These are phyloP conservation scores for Microtus richardsoni DNA, from an alignment of 2,113 vertebrate species.

Conservation along the genomic window DNA sequence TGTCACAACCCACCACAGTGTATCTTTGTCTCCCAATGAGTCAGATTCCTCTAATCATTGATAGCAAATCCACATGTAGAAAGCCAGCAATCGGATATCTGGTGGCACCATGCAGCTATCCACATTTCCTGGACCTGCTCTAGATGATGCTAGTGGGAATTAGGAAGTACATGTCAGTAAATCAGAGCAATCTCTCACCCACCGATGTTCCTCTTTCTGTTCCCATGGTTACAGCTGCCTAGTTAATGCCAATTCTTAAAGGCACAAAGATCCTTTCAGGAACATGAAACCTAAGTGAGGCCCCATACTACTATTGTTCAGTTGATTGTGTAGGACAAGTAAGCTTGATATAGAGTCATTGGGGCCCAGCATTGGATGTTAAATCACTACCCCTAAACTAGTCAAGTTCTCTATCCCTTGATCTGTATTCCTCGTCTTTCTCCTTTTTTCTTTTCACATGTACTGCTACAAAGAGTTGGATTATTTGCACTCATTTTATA, in stretches of 20 bases:
- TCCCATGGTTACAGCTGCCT: not conserved
- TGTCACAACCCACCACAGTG: not conserved
- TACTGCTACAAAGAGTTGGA: not conserved
- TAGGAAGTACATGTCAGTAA: not conserved
- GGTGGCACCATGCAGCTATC: not conserved
- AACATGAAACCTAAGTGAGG: not conserved
- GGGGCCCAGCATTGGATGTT: not conserved
- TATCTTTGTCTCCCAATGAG: not conserved
- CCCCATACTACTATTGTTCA: not conserved
- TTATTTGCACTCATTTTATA: not conserved
- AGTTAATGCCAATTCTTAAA: not conserved
- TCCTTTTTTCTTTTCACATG: not conserved
- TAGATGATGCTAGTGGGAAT: slow-evolving; percentile 5
- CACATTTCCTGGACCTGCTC: not conserved
- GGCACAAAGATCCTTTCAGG: not conserved
- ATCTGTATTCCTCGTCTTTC: not conserved
- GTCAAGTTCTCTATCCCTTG: not conserved
- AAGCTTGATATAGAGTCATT: not conserved
- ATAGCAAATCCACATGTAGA: not conserved
- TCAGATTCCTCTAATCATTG: not conserved
- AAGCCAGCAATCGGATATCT: not conserved
- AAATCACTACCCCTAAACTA: slow-evolving; percentile 27
- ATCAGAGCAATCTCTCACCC: not conserved
- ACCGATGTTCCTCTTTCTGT: not conserved
- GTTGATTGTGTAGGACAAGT: not conserved